Base-by-base conservation (phyloP, 2,888 invertebrate genomes). In the Melieria omissa region DNA sequence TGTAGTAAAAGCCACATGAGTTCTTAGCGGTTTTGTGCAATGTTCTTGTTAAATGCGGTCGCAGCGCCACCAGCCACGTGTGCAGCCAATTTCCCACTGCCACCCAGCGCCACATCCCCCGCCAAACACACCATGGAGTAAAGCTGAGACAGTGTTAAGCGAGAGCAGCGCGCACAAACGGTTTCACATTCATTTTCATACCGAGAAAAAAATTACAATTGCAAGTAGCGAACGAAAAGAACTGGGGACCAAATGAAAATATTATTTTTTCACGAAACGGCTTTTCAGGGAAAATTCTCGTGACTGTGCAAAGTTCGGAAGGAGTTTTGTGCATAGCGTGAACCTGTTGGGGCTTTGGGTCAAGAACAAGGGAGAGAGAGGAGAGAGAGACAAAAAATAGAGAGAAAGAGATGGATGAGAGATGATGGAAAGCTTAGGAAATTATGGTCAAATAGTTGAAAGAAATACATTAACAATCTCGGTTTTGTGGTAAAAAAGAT, bases 1-100 rank as follows among this genome's bases (percentile, higher is more conserved):
- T 41, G 52, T 60, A 57, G 65, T 45, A 55, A 41, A 65, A 61
- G 49, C 61, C 42, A 44, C 65, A 55, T 65, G 61, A 61, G 54
- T 70, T 47, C 45, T 58, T 54, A 16, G 65, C 49, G 49, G 65
- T 55, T 64, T 70, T 52, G n/a, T 47, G 9, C 29, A 52, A 14
- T 14, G 12, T 52, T n/a, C 14, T 8, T 9, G 14, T 52, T 52
- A 14, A 52, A 52, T 52, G 52, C 52, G 52, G 52, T 52, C 52
- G 9, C 52, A 52, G 5, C 14, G 52, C 12, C 14, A 14, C 52
- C 29, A 29, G 29, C 29, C 29, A 29, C 29, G 52, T 52, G 52
- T 52, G 52, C 52, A 6, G 10, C n/a, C 52, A 52, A 8, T 14
- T n/a, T n/a, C 5, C 52, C 8, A 9, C 52, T 52, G n/a, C 14